A percentile compares a stretch with the other conserved stretches of the same genome.
These are phyloP conservation scores for Euzophera pinguis DNA, from an alignment of 2,888 invertebrate species.

Conservation along the genomic window DNA sequence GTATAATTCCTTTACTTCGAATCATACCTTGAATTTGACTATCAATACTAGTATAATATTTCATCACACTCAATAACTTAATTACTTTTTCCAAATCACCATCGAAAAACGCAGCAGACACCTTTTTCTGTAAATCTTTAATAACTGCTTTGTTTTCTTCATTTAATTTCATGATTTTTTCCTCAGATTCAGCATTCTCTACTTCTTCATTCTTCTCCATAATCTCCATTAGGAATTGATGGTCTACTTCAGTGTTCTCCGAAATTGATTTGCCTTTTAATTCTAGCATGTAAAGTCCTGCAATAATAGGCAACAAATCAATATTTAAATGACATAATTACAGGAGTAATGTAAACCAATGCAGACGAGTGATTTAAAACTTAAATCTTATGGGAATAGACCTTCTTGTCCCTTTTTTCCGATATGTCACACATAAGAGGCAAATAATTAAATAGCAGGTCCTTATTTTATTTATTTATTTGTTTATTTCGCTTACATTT, in stretches of 20 bases:
- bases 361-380: no score
- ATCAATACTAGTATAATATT: slow-evolving; percentile 91
- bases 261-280: slow-evolving; percentile 83
- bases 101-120: slow-evolving; percentile 83
- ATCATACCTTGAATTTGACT: slow-evolving; percentile 85
- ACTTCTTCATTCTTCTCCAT: slow-evolving; percentile 95
- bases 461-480: no score
- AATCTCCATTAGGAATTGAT: slow-evolving; percentile 87
- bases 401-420: no score
- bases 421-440: no score
- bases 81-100: slow-evolving; percentile 83
- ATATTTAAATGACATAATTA: background rate
- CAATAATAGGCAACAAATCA: slow-evolving; percentile 21
- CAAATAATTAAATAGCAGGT: no score
- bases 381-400: no score
- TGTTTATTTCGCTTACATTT: no score
- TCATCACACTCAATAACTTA: slow-evolving; percentile 85
- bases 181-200: slow-evolving; percentile 81
- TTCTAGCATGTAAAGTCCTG: slow-evolving; percentile 88
- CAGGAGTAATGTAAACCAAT: no score
- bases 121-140: slow-evolving; percentile 70
- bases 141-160: slow-evolving; percentile 79
- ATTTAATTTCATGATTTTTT: slow-evolving; percentile 79
- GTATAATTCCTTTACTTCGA: slow-evolving; percentile 78
- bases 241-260: slow-evolving; percentile 83